phyloP scores from a whole-genome alignment of 2,113 vertebrate genomes.

The Aldabrachelys gigantea region DNA sequence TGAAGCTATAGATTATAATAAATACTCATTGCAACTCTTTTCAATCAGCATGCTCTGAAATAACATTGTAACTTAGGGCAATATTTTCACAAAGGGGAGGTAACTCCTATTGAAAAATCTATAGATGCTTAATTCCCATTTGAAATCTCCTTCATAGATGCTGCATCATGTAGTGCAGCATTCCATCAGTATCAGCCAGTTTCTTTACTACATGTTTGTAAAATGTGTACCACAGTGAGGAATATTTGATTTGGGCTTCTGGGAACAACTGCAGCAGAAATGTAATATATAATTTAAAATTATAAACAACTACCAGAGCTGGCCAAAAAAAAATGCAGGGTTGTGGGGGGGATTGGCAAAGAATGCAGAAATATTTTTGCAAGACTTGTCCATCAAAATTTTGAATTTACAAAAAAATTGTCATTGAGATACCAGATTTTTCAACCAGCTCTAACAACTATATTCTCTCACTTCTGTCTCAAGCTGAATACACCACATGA shows the following conservation, averaged over 20 bases:
- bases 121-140: rapidly evolving
- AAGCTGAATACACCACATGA: background rate
- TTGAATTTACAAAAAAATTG: background rate
- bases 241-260: background rate
- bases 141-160: background rate
- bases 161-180: background rate
- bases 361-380: background rate
- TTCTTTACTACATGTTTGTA: background rate
- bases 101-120: background rate
- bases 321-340: background rate
- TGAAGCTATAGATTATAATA: background rate
- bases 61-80: background rate
- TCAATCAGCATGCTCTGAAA: background rate
- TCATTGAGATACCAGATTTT: background rate
- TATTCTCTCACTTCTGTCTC: background rate
- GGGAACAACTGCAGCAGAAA: background rate
- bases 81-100: rapidly evolving
- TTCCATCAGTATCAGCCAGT: background rate
- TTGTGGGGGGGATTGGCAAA: background rate
- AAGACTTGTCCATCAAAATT: background rate
- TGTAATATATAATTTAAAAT: background rate
- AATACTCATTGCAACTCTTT: background rate
- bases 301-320: background rate
- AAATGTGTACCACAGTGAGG: background rate
- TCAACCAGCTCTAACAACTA: background rate